phyloP scores from a whole-genome alignment of 2,113 vertebrate genomes.

The Neodontobutis hainanensis region DNA sequence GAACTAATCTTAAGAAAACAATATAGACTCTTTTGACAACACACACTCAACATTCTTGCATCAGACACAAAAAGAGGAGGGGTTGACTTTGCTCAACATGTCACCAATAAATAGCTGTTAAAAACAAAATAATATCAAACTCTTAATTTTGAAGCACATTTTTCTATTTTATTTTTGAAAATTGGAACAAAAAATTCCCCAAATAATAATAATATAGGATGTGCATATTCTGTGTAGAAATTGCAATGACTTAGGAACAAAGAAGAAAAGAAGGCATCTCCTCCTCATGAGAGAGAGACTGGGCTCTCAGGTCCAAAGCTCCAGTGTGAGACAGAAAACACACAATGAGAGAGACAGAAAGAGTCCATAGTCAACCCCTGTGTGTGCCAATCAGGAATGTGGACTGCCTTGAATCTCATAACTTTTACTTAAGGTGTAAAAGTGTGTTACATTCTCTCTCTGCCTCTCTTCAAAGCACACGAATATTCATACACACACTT shows the following conservation, averaged over 20 bases:
- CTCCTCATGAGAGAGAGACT: conserved; percentile 49
- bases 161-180: conserved; percentile 52
- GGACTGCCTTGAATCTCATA: conserved; percentile 28
- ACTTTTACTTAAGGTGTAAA: conserved; percentile 23
- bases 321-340: conserved; percentile 35
- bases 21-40: conserved; percentile 57
- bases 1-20: conserved; percentile 72
- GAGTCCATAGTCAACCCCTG: conserved; percentile 36
- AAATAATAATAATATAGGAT: conserved; percentile 53
- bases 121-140: conserved; percentile 66
- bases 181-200: conserved; percentile 45
- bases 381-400: conserved; percentile 36
- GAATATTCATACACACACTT: conserved; percentile 18
- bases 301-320: conserved; percentile 55
- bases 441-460: conserved; percentile 43
- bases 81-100: conserved; percentile 64
- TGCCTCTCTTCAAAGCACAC: conserved; percentile 31
- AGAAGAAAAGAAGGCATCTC: conserved; percentile 56
- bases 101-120: conserved; percentile 75
- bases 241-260: conserved; percentile 46
- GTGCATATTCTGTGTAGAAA: conserved; percentile 74
- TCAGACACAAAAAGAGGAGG: conserved; percentile 47
- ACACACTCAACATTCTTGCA: conserved; percentile 54
- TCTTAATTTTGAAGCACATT: conserved; percentile 61
- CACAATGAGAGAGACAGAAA: conserved; percentile 46